Evolutionary conservation across 2,888 invertebrate genomes (phyloP), one percentile per base, ranked within the genome.

Genomic region (Marronus borbonicus): DNA sequence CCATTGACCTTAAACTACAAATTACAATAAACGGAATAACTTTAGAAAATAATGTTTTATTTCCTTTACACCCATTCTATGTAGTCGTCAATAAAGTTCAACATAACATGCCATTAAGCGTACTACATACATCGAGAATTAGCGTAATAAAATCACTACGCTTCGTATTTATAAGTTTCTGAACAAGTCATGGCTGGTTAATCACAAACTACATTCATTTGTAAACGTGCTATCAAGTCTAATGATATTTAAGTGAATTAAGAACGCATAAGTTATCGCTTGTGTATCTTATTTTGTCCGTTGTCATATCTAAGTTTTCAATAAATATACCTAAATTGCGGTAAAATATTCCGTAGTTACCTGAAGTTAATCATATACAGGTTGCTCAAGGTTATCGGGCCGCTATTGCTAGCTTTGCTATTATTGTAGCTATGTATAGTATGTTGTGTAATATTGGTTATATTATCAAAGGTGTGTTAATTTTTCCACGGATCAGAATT

Each of bases 201-300:
- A 44, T 39, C n/a, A 66, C 44, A 44, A 66, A 66, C n/a, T 44
- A 44, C 49, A 44, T 39, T 44, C 66, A 44, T 66, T 17, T 44
- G 17, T 44, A 17, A 17, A 20, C 66, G 20, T 17, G 10, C 17
- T 58, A 66, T 39, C 39, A 66, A n/a, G n/a, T 39, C 39, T 20
- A 66, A 39, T 65, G 14, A 65, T 65, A 66, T 44, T 44, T 44
- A 17, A 66, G 12, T 66, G 20, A 44, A 39, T 66, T 66, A 44
- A 44, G 8, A 39, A 39, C 39, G 39, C 20, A 36, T 31, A 39
- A 66, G 17, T 66, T 66, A 20, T 44, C 44, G 5, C 17, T 44
- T 66, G 3, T 66, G 17, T n/a, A 1, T 12, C 20, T 39, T 39
- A 66, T 66, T 44, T 39, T 39, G 8, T 39, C 8, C 39, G 7